Evolutionary conservation across 2,888 invertebrate genomes (phyloP).

Genomic region (Stenoptilia bipunctidactyla): DNA sequence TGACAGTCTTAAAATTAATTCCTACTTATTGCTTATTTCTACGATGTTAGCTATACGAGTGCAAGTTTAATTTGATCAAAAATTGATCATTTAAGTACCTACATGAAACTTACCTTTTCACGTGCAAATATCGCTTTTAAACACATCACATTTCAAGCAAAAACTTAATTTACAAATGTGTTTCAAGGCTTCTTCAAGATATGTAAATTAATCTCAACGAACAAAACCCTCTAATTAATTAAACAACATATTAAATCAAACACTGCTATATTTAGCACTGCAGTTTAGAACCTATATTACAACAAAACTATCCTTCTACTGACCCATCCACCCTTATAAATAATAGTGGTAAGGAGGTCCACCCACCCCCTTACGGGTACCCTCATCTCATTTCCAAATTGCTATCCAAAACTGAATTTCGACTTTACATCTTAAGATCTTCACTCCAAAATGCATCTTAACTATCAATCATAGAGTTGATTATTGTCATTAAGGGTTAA

Average conservation of each 20-base stretch:
- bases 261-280: conserved; percentile 39
- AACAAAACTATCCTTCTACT: conserved; percentile 49
- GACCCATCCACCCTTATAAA: conserved; percentile 65
- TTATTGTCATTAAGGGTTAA: conserved; percentile 16
- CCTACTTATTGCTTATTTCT: no score
- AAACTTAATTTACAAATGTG: no score
- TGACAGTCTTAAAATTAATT: no score
- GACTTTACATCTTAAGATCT: conserved; percentile 42
- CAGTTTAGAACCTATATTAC: conserved; percentile 29
- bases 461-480: conserved; percentile 17
- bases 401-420: conserved; percentile 64
- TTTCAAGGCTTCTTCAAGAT: no score
- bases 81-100: no score
- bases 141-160: no score
- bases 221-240: conserved; percentile 36
- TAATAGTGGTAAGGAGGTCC: conserved; percentile 64
- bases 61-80: no score
- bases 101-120: no score
- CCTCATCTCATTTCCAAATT: conserved; percentile 70
- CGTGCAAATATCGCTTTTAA: no score
- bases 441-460: conserved; percentile 24
- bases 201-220: background rate
- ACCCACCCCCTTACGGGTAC: conserved; percentile 54
- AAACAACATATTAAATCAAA: conserved; percentile 47
- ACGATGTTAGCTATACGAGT: no score